These are phyloP conservation scores for Chymomyza costata DNA, from an alignment of 1,140 invertebrate genomes.

Conservation along the genomic window DNA sequence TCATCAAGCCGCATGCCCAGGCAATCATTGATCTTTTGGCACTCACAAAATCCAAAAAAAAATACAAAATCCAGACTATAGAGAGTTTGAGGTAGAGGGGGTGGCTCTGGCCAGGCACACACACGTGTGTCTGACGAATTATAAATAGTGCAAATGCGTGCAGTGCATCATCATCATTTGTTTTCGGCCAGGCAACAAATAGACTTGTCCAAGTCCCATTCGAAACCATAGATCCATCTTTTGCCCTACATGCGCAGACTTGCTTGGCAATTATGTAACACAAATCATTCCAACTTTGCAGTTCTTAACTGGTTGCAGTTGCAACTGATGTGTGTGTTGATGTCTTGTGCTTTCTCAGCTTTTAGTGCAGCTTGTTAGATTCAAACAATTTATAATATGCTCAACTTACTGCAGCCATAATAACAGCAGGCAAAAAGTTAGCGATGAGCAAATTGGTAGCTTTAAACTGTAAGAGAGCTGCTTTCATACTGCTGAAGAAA, in stretches of 20 bases:
- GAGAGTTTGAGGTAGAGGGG: too few species aligned
- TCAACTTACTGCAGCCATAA: too few species aligned
- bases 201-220: conserved; percentile 48
- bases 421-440: too few species aligned
- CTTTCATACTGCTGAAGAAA: too few species aligned
- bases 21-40: conserved; percentile 68
- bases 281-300: conserved; percentile 21
- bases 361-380: conserved; percentile 54
- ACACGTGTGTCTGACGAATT: conserved; percentile 39
- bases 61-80: not conserved
- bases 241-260: conserved; percentile 45
- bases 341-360: conserved; percentile 13
- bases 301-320: conserved; percentile 34
- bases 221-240: conserved; percentile 1
- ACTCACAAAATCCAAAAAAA: conserved; percentile 32
- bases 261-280: conserved; percentile 29
- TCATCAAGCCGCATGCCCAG: conserved; percentile 47
- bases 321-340: too few species aligned
- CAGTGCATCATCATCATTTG: conserved; percentile 70
- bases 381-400: conserved; percentile 61
- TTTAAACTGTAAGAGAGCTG: too few species aligned
- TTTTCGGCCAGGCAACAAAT: conserved; percentile 58
- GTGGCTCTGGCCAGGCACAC: conserved; percentile 27
- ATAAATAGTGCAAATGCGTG: conserved; percentile 72
- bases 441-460: too few species aligned